Base-by-base conservation (phyloP, 2,888 invertebrate genomes). In the Ethmia dodecea region DNA sequence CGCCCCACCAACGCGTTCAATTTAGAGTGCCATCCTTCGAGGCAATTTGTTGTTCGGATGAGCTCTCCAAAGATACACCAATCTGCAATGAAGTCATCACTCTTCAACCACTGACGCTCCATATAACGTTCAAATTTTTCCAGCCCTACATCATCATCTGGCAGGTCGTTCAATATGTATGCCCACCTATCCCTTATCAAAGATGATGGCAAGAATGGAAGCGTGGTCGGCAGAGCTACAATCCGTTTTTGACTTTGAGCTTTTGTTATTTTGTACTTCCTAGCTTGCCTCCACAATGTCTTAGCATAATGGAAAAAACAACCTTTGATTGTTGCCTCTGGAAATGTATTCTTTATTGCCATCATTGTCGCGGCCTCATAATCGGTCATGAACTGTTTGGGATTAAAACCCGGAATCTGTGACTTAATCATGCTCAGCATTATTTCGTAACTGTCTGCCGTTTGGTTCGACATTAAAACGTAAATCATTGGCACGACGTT, bases 401-500 rank as follows among this genome's bases (percentile, higher is more conserved):
- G 18, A 8, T 18, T 18, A 18, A 18, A 18, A 8, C 5, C 18
- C 8, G 18, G 18, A 5, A 18, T 18, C 8, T 18, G 31, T 1
- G 31, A 31, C 13, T 20, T 31, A 4, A 31, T 31, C 18, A 31
- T 31, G 25, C 10, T 25, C 25, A 25, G 5, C 10, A 25, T 3
- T 25, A 25, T 25, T 25, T 25, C 25, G n/a, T 20, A 18, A 12
- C 20, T 31, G 16, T 31, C 31, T 11, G 31, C n/a, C 9, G n/a
- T 31, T 20, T 20, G 16, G 20, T 31, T 31, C 3, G 31, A 31
- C 31, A 31, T 31, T 9, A 31, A 12, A 20, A 31, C 31, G 16
- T 31, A 31, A 11, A 18, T 31, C 13, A 38, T 16, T 18, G 35
- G 39, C 2, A 39, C 30, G 15, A 35, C 31, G 22, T 39, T 39